These are phyloP conservation scores for Odontamblyopus lacepedii DNA, from an alignment of 2,797 vertebrate genomes.

Conservation along the genomic window DNA sequence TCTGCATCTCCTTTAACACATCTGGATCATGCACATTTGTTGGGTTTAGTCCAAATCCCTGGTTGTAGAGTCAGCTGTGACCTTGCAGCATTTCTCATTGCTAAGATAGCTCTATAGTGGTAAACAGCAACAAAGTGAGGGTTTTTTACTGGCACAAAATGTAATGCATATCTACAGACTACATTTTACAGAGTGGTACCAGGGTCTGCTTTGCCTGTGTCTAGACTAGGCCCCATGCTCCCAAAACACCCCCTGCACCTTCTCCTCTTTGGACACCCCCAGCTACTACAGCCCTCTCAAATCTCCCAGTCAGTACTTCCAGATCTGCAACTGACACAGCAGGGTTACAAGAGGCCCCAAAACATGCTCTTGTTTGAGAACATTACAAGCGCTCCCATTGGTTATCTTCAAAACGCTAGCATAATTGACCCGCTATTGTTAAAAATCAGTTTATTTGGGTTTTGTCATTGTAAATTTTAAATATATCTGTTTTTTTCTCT, in stretches of 20 bases:
- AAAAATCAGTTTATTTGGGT: neutral
- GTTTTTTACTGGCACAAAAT: neutral
- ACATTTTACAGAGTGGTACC: too few relatives aligned
- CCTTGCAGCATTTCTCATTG: neutral
- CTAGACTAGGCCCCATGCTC: neutral
- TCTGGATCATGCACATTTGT: neutral
- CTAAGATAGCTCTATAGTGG: neutral
- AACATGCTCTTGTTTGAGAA: too few relatives aligned
- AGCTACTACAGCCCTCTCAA: constrained; percentile 34
- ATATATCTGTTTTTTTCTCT: neutral
- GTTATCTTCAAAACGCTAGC: too few relatives aligned
- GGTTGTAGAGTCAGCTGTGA: neutral
- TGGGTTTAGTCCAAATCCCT: neutral
- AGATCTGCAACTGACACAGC: too few relatives aligned
- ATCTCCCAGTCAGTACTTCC: too few relatives aligned
- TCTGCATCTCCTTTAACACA: neutral
- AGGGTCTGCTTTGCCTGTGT: neutral
- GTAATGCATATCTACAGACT: neutral
- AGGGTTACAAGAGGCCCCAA: too few relatives aligned
- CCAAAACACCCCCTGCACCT: constrained; percentile 69
- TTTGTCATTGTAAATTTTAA: neutral
- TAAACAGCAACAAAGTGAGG: neutral
- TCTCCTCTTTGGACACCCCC: constrained; percentile 75
- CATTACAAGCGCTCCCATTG: too few relatives aligned
- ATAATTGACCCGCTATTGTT: constrained; percentile 53